Evolutionary conservation across 2,113 vertebrate genomes (phyloP).

Genomic region (Peromyscus polionotus): DNA sequence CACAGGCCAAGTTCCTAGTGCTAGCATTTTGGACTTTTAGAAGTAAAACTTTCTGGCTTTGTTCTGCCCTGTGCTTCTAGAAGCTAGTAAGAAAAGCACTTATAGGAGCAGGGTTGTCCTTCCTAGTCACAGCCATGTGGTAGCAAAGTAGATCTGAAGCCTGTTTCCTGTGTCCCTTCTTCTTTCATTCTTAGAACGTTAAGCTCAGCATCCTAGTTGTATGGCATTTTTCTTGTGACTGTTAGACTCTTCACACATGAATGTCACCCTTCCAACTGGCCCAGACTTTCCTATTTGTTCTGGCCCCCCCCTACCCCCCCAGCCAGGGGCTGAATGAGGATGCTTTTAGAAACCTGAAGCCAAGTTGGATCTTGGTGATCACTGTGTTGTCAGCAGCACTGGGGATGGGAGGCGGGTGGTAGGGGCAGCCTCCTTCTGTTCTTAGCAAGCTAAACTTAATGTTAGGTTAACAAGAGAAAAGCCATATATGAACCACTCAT

Average conservation of each 20-base stretch:
- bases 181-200: background rate
- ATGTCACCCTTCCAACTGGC: background rate
- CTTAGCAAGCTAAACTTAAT: background rate
- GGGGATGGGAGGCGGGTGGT: background rate
- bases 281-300: background rate
- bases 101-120: background rate
- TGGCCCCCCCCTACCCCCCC: background rate
- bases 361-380: background rate
- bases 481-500: background rate
- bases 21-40: slow-evolving; percentile 7
- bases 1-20: background rate
- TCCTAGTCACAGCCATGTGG: background rate
- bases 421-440: background rate
- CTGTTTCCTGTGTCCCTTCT: background rate
- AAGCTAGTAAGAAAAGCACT: background rate
- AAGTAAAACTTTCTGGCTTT: background rate
- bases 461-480: background rate
- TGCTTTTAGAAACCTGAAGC: background rate
- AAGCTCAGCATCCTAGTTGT: background rate
- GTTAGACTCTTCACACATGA: background rate
- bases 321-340: background rate
- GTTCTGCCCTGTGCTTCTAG: background rate
- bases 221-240: background rate
- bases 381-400: background rate
- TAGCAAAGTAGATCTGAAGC: background rate